Evolutionary conservation across 30 jellyfish, hydroid and myxozoan genomes (phyloP), one percentile per base, ranked within the genome.

Genomic region (Hydra vulgaris): DNA sequence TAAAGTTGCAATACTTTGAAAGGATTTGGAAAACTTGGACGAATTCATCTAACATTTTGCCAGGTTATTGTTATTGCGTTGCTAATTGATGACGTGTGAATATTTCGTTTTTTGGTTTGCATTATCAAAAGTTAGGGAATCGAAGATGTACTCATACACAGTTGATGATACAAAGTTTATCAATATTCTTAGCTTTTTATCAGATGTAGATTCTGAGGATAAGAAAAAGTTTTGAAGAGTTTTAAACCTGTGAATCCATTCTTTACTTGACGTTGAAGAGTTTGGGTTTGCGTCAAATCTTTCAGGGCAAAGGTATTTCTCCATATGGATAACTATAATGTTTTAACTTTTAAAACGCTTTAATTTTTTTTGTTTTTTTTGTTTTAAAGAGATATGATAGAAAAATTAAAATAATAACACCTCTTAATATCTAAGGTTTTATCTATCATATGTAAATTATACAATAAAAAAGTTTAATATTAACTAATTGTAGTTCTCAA

Each of bases 101-200:
- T 27, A 87, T 74, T 79, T 77, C 96, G 70, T 80, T 88, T 73
- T 74, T 70, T 56, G 89, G 74, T 78, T 88, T 24, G 95, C 89
- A 67, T 54, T 73, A 56, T 88, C 83, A 26, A 77, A 83, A n/a
- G 76, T 69, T 17, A 53, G 55, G 7, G 81, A 74, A 20, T 88
- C 95, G 54, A 70, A 67, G 25, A 88, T 70, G 40, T 23, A 67
- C 8, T 84, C 90, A 54, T 53, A 83, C 0, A 83, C 80, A 40
- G 61, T 40, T 12, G 61, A 3, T 40, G 61, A 40, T 24, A 86
- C 87, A 73, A 25, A 86, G 83, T 79, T 81, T 25, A 70, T 27
- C 82, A 72, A 61, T 26, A 77, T 81, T 22, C 78, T 80, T 53
- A 87, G 70, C 83, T 69, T 87, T 74, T 87, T 66, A 15, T n/a